Evolutionary conservation across 2,113 vertebrate genomes (phyloP), one percentile per base, ranked within the genome.

Genomic region (Podocnemis expansa): DNA sequence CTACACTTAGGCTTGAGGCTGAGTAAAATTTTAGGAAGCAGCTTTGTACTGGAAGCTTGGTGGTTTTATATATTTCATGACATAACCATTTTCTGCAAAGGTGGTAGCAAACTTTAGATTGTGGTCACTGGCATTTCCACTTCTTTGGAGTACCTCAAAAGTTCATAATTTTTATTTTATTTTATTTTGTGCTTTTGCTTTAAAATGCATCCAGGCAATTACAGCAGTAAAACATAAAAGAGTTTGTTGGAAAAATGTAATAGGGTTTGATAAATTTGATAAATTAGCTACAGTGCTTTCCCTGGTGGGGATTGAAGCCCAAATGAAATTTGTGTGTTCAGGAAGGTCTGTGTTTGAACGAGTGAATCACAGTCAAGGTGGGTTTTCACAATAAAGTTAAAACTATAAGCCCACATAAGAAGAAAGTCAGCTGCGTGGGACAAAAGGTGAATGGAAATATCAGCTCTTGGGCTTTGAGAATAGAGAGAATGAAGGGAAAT

Each of bases 1-100:
- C n/a, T 93, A 96, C n/a, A n/a, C n/a, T 76, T 73, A 91, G 56
- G 79, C 63, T 91, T 96, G 90, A 90, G 73, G 19, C 31, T 84
- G 85, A 96, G 96, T 96, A 96, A 95, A 91, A 83, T 96, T 96
- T 93, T 91, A 91, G 86, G 86, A 96, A 97, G 78, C 51, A 82
- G 63, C 86, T 90, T 94, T 96, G 70, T 90, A 81, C 92, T 83
- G 78, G 82, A 83, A 81, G 80, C 6, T 3, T 27, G 63, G 56
- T 85, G 29, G 29, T 91, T 55, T 89, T 96, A 76, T 43, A 58
- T 91, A 94, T 95, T 97, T 94, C 60, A 85, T 85, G 92, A 63
- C 55, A 31, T 58, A 85, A 83, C n/a, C n/a, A 75, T 80, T 82
- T 90, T 90, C 83, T 84, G 54, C 91, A 90, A 91, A 91, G 82